Evolutionary conservation across 1,140 invertebrate species (phyloP), one percentile per base, ranked within the genome.

Genomic region (Aphelenchoides avenae): DNA sequence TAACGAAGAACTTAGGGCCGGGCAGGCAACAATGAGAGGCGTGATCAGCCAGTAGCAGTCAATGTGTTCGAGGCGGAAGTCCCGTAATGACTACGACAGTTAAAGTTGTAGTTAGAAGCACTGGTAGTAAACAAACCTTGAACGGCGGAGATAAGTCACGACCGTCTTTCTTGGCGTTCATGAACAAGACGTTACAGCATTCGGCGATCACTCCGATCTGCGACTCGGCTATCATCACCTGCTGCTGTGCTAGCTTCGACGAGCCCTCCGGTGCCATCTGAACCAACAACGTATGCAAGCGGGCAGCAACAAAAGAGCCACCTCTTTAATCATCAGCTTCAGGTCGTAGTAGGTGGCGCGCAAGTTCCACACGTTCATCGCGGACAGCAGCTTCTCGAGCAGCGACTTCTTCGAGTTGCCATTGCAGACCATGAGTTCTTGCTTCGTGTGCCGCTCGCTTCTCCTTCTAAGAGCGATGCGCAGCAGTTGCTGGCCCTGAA

Each of bases 41-140:
- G 70, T 57, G 9, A 69, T 36, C 34, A 74, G 70, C 67, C 67
- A 69, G 47, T 64, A 60, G 27, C 70, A 73, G 29, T 73, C 73
- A 3, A 69, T 48, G 4, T 56, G 57, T 5, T 41, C 31, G 20
- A 75, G 44, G 27, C 56, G 64, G 27, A 64, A 64, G 15, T 27
- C 37, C 6, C 50, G 22, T 18, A 53, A 26, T 37, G 22, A 11
- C 18, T 18, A 36, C 44, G 24, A 26, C 18, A 52, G 29, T 24
- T 39, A 13, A 24, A 49, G 29, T 24, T 24, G 27, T 41, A 27
- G 29, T 5, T 57, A 15, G 18, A 15, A 34, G 4, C 24, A 48
- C 11, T 20, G 33, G 20, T 48, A 27, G 6, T 48, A 26, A 48
- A 30, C 46, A 48, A 26, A 9, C 40, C 46, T 22, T 48, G 31